Evolutionary conservation across 2,797 vertebrate species (phyloP), one percentile per base, ranked within the genome.

Genomic region (Antrozous pallidus): DNA sequence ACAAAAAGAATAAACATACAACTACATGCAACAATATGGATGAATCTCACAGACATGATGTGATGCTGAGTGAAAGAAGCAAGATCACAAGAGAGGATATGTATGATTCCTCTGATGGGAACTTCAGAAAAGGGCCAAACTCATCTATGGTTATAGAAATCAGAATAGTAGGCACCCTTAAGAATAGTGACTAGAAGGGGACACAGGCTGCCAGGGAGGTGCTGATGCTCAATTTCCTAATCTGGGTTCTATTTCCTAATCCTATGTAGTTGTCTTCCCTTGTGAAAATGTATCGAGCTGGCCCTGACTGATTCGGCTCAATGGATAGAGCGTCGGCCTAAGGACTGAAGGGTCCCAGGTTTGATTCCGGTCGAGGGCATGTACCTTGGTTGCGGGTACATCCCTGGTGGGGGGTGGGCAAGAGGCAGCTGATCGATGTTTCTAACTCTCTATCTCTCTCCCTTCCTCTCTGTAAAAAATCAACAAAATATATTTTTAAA

Each of bases 281-380:
- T 92, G 79, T 86, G 70, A 93, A 95, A 87, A 58, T 61, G 6
- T 69, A n/a, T n/a, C n/a, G n/a, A n/a, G n/a, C n/a, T n/a, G n/a
- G n/a, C n/a, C n/a, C n/a, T n/a, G n/a, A n/a, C n/a, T n/a, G n/a
- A n/a, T n/a, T n/a, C n/a, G n/a, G n/a, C n/a, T n/a, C n/a, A n/a
- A n/a, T n/a, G n/a, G n/a, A n/a, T n/a, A n/a, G n/a, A n/a, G n/a
- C n/a, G n/a, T n/a, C n/a, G n/a, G n/a, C n/a, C n/a, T n/a, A n/a
- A n/a, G n/a, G n/a, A n/a, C n/a, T n/a, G n/a, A n/a, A n/a, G n/a
- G n/a, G n/a, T n/a, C n/a, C n/a, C n/a, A n/a, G n/a, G n/a, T n/a
- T n/a, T n/a, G n/a, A n/a, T n/a, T n/a, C n/a, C n/a, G n/a, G n/a
- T n/a, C n/a, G n/a, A n/a, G n/a, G n/a, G n/a, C n/a, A n/a, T n/a